These are phyloP conservation scores for Lynx canadensis DNA, from an alignment of 2,113 vertebrate species.

Conservation along the genomic window DNA sequence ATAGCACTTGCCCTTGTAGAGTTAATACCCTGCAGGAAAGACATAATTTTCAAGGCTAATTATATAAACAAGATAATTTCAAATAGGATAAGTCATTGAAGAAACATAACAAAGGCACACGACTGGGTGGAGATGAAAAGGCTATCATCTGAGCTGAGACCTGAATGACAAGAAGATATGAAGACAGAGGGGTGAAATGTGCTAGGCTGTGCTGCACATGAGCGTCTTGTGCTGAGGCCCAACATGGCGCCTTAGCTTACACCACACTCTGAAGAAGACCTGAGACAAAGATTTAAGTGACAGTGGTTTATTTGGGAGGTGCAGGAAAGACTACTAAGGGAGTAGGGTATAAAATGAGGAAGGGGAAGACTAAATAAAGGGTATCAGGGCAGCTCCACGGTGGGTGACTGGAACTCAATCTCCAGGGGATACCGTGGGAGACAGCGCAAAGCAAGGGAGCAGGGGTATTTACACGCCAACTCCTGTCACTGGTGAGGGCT, in stretches of 20 bases:
- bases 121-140: background rate
- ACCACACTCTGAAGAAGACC: background rate
- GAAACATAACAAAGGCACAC: background rate
- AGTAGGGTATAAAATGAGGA: background rate
- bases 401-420: background rate
- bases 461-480: background rate
- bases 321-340: background rate
- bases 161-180: background rate
- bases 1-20: background rate
- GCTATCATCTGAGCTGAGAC: background rate
- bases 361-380: background rate
- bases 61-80: conserved; percentile 25
- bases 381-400: background rate
- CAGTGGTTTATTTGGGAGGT: background rate
- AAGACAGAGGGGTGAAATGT: background rate
- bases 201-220: too few species aligned
- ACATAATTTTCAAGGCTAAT: background rate
- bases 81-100: background rate
- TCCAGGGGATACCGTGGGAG: background rate
- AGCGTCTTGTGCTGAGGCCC: background rate
- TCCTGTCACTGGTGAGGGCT: background rate
- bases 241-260: background rate
- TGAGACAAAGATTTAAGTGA: background rate
- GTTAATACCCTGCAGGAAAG: background rate
- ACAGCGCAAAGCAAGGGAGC: rapidly evolving